These are phyloP conservation scores for Musca vetustissima DNA, from an alignment of 1,140 invertebrate genomes.

Conservation along the genomic window DNA sequence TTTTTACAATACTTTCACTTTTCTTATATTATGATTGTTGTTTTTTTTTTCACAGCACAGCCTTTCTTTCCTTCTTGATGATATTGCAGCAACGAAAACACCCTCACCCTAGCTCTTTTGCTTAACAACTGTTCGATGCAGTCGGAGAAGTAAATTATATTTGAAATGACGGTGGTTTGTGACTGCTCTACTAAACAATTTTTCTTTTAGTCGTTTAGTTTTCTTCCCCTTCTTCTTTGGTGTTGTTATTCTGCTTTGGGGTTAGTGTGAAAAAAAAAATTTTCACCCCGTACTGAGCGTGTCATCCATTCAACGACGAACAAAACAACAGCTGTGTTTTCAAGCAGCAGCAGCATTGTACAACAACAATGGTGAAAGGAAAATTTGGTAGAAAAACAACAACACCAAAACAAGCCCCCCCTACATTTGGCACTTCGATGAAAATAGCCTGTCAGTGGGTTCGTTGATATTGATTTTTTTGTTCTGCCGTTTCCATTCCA, in stretches of 20 bases:
- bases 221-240: neutral
- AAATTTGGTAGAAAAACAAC: no score
- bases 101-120: no score
- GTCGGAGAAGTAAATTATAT: neutral
- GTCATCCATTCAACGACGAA: no score
- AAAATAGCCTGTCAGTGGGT: neutral
- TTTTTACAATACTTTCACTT: slow-evolving; percentile 12
- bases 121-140: neutral
- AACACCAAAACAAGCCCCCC: no score
- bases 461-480: slow-evolving; percentile 1
- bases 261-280: no score
- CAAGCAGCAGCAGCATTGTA: no score
- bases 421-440: no score
- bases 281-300: no score
- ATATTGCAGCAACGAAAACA: neutral
- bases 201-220: neutral
- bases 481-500: no score
- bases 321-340: no score
- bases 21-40: neutral
- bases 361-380: no score
- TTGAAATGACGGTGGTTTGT: neutral
- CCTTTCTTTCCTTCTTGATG: neutral
- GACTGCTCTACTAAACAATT: neutral
- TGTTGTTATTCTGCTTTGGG: neutral
- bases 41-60: slow-evolving; percentile 3